Conservation (phyloP, 2,888 invertebrate genomes). For the Pachydiplax longipennis region DNA sequence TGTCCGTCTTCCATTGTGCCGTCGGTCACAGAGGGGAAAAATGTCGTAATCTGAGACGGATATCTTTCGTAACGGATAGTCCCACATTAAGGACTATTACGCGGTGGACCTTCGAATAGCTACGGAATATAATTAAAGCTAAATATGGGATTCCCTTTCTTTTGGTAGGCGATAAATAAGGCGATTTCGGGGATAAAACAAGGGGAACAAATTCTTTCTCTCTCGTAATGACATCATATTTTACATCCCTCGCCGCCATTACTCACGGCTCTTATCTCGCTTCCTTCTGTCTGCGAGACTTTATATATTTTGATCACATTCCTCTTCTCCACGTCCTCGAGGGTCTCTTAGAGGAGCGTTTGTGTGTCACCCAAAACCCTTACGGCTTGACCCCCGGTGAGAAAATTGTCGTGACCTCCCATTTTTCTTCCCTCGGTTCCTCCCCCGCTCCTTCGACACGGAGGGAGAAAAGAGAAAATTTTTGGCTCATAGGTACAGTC, state of each 20-base stretch:
- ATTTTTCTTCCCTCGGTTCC: not conserved
- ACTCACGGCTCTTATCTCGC: not conserved
- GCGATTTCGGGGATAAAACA: not conserved
- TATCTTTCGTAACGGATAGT: not conserved
- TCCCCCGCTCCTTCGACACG: not conserved
- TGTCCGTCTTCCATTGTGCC: not conserved
- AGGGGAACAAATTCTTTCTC: not conserved
- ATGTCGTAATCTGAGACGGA: not conserved
- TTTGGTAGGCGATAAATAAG: not conserved
- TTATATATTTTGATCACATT: not conserved
- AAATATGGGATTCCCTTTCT: not conserved
- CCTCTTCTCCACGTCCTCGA: not conserved
- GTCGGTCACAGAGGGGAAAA: not conserved
- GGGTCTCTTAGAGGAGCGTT: not conserved
- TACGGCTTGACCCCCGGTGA: not conserved
- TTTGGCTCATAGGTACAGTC: not conserved
- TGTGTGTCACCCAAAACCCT: constrained; percentile 1
- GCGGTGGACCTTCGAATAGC: not conserved
- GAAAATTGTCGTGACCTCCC: not conserved
- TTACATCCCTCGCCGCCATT: not conserved
- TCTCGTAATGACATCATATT: not conserved
- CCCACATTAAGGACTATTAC: not conserved
- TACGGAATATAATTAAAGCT: not conserved
- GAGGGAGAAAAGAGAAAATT: not conserved
- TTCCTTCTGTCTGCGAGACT: not conserved